phyloP scores from a whole-genome alignment of 2,113 vertebrate species.

The Lontra canadensis region DNA sequence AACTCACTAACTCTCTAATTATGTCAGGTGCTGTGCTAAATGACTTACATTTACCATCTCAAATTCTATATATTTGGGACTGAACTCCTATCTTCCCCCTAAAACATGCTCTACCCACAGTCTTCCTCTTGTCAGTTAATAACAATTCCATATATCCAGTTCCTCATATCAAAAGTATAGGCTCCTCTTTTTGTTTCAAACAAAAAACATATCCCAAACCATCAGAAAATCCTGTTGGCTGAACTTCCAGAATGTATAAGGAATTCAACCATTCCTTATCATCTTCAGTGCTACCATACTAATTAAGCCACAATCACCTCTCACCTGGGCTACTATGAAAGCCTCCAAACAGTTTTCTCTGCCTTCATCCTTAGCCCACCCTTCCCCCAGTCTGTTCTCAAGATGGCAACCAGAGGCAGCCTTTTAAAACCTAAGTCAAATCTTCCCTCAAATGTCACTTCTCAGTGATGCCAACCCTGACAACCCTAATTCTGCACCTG shows the following conservation, averaged over 20 bases:
- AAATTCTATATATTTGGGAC: not conserved
- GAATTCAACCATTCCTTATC: not conserved
- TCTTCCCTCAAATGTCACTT: not conserved
- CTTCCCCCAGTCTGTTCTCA: not conserved
- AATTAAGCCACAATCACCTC: not conserved
- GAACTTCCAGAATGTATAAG: not conserved
- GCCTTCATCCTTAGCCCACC: not conserved
- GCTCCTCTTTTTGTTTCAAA: not conserved
- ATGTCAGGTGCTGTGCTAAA: not conserved
- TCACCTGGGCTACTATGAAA: not conserved
- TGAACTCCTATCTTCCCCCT: not conserved
- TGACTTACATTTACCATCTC: not conserved
- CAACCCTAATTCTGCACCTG: not conserved
- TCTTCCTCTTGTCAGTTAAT: not conserved
- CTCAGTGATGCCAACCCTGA: not conserved
- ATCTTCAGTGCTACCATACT: not conserved
- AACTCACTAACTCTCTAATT: not conserved
- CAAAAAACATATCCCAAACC: not conserved
- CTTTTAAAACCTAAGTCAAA: not conserved
- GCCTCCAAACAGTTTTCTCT: slow-evolving; percentile 15
- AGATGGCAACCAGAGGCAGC: not conserved
- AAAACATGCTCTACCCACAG: not conserved
- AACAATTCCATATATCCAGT: not conserved
- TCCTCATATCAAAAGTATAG: not conserved
- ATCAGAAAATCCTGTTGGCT: not conserved